phyloP scores from a whole-genome alignment of 92 coral and sea anemone species.

The Bergia sp. region DNA sequence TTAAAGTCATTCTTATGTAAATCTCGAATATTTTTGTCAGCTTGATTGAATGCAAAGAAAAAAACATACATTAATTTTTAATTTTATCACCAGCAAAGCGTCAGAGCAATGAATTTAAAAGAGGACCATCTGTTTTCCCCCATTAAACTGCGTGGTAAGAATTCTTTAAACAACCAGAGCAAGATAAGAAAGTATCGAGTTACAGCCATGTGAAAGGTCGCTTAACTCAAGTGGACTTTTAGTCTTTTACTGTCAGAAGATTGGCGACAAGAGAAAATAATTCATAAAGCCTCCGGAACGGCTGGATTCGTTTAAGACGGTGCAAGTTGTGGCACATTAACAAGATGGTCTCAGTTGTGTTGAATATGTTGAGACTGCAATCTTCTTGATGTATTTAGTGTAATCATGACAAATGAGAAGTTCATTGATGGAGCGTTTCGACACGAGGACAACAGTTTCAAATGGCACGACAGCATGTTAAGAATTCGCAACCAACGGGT shows the following conservation, averaged over 20 bases:
- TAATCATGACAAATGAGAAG: conserved; percentile 20
- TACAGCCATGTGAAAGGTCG: conserved; percentile 40
- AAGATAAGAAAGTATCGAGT: conserved; percentile 23
- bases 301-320: neutral
- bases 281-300: neutral
- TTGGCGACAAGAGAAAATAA: neutral
- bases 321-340: neutral
- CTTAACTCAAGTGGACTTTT: neutral
- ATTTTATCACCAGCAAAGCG: neutral
- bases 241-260: neutral
- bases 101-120: neutral
- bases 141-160: neutral
- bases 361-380: neutral
- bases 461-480: neutral
- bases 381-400: neutral
- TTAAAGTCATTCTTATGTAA: conserved; percentile 18
- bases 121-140: neutral
- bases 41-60: conserved; percentile 21
- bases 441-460: neutral
- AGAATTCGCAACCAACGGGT: neutral
- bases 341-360: neutral
- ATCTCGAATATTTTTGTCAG: conserved; percentile 30
- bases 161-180: neutral
- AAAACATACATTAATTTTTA: conserved; percentile 12
- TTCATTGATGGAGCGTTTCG: conserved; percentile 1